phyloP scores from a whole-genome alignment of 2,113 vertebrate species.

The Gambusia holbrooki region DNA sequence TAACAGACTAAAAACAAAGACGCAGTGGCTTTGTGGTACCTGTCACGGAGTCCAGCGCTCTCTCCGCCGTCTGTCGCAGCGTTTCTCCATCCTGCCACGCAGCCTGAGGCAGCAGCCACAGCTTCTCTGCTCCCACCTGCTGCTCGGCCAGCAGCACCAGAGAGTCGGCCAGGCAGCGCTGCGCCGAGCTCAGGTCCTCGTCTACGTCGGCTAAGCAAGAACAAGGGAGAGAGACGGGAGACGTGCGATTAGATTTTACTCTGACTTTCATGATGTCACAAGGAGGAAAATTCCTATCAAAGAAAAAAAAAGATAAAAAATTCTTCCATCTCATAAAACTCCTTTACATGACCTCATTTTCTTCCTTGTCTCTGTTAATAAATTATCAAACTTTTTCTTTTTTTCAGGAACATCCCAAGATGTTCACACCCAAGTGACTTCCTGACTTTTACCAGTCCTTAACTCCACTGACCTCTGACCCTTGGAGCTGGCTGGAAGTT shows the following conservation, averaged over 20 bases:
- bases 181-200: constrained; percentile 74
- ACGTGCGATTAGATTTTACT: constrained; percentile 4
- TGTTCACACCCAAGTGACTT: neutral
- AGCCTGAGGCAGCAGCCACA: constrained; percentile 91
- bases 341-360: constrained; percentile 10
- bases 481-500: constrained; percentile 77
- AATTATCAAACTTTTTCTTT: neutral
- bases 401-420: no score
- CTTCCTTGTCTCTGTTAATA: neutral
- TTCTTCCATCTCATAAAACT: neutral
- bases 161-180: constrained; percentile 86
- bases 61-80: constrained; percentile 87
- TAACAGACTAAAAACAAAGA: neutral
- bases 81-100: constrained; percentile 91
- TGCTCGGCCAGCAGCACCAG: constrained; percentile 88
- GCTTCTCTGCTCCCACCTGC: constrained; percentile 81
- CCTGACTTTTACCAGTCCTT: no score
- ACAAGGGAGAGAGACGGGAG: constrained; percentile 5
- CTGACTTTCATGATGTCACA: constrained; percentile 43
- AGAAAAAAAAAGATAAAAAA: constrained; percentile 2
- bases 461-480: constrained; percentile 78
- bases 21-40: constrained; percentile 70
- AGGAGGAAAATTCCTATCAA: constrained; percentile 36
- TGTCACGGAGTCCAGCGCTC: constrained; percentile 82
- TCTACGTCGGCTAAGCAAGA: constrained; percentile 80